These are phyloP conservation scores for Octodon degus DNA, from an alignment of 2,113 vertebrate genomes.

Conservation along the genomic window DNA sequence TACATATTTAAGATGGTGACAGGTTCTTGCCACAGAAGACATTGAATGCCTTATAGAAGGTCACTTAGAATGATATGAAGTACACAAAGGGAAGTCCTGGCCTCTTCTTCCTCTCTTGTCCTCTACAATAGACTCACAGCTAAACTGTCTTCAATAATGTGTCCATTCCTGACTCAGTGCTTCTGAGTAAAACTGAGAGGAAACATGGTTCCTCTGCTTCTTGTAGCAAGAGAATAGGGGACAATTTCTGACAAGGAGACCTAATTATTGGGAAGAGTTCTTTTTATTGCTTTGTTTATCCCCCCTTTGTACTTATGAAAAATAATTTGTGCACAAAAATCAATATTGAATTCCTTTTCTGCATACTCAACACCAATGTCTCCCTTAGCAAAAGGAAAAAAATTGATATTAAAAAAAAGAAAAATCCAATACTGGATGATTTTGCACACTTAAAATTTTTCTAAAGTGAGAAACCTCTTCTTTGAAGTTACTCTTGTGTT, in stretches of 20 bases:
- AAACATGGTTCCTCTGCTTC: background rate
- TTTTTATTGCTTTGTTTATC: background rate
- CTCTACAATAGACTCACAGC: background rate
- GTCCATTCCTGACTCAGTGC: background rate
- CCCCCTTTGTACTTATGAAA: background rate
- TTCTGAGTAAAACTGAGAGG: background rate
- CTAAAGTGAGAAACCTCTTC: conserved; percentile 16
- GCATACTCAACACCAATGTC: background rate
- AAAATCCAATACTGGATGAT: background rate
- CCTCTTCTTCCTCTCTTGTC: background rate
- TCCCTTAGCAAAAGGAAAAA: conserved; percentile 50
- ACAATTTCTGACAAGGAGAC: conserved; percentile 3
- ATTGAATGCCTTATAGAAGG: background rate
- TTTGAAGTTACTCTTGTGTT: conserved; percentile 35
- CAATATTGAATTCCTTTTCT: background rate
- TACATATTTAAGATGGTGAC: background rate
- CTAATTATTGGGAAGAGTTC: background rate
- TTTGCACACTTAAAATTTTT: conserved; percentile 53
- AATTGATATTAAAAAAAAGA: conserved; percentile 41
- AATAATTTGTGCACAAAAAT: conserved; percentile 17
- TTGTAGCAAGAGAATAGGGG: conserved; percentile 6
- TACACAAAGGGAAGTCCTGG: background rate
- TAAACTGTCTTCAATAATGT: conserved; percentile 24
- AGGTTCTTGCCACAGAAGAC: background rate
- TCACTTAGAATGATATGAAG: background rate